Evolutionary conservation across 1,140 invertebrate species (phyloP).

Genomic region (Zaprionus ornatus): DNA sequence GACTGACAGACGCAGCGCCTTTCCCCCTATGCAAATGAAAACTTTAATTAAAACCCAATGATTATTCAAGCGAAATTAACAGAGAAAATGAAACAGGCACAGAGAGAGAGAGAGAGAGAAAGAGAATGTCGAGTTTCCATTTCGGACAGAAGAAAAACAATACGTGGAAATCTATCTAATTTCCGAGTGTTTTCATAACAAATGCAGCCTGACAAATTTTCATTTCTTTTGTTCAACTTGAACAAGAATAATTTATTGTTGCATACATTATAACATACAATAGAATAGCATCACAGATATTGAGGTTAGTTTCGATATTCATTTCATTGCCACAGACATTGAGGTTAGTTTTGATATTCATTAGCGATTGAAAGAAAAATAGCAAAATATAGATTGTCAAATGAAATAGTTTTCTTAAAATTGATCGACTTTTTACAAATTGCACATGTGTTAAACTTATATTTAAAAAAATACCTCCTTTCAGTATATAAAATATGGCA

Average conservation of each 20-base stretch:
- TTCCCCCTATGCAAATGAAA: slow-evolving; percentile 25
- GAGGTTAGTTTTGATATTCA: background rate
- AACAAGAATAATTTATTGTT: background rate
- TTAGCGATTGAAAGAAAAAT: background rate
- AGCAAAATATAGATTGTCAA: too few relatives aligned
- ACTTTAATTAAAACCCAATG: slow-evolving; percentile 36
- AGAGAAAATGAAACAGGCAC: too few relatives aligned
- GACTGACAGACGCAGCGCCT: slow-evolving; percentile 5
- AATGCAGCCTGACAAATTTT: background rate
- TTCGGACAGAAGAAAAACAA: slow-evolving; percentile 17
- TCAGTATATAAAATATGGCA: too few relatives aligned
- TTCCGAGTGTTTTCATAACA: background rate
- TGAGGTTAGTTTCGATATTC: too few relatives aligned
- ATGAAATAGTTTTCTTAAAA: background rate
- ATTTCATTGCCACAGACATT: too few relatives aligned
- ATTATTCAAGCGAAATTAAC: slow-evolving; percentile 27
- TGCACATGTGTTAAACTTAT: too few relatives aligned
- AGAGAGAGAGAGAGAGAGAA: background rate
- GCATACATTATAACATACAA: background rate
- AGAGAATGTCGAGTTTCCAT: slow-evolving; percentile 1
- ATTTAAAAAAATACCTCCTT: too few relatives aligned
- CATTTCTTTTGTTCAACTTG: background rate
- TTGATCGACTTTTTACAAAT: background rate
- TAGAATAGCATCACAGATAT: background rate
- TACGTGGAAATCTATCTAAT: slow-evolving; percentile 2